phyloP scores from a whole-genome alignment of 2,797 vertebrate genomes.

The Cyclopterus lumpus region DNA sequence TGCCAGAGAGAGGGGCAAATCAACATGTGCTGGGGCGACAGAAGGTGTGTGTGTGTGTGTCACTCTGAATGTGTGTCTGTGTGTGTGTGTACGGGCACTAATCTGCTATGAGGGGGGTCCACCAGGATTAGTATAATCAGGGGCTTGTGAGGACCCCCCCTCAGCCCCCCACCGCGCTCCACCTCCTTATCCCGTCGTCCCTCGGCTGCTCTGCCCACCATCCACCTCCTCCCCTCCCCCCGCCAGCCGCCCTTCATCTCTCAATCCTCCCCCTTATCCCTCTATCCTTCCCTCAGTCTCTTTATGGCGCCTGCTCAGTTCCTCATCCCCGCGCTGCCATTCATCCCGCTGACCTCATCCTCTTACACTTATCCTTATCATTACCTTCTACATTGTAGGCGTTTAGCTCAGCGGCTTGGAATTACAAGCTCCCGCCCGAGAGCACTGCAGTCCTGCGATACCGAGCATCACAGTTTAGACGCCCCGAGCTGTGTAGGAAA shows the following conservation, averaged over 20 bases:
- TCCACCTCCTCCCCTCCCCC: conserved; percentile 27
- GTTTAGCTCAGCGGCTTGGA: conserved; percentile 68
- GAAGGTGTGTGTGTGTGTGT: conserved; percentile 58
- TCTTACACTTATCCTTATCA: conserved; percentile 77
- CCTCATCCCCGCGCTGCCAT: conserved; percentile 52
- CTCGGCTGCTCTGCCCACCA: conserved; percentile 17
- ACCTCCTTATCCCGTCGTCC: conserved; percentile 42
- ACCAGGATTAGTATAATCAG: conserved; percentile 82
- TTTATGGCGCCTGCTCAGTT: conserved; percentile 39
- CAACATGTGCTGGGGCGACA: conserved; percentile 73
- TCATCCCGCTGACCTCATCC: conserved; percentile 73
- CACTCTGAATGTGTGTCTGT: conserved; percentile 2
- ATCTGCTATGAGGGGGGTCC: conserved; percentile 74
- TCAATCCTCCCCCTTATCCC: conserved; percentile 56
- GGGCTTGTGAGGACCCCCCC: conserved; percentile 59
- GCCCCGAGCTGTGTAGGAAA: conserved; percentile 26
- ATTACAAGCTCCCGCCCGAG: conserved; percentile 65
- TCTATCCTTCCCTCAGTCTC: conserved; percentile 64
- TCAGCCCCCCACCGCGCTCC: conserved; percentile 43
- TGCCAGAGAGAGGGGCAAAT: conserved; percentile 64
- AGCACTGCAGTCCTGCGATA: conserved; percentile 54
- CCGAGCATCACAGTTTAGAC: conserved; percentile 53
- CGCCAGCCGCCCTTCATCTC: conserved; percentile 46
- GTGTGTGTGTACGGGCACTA: conserved; percentile 55
- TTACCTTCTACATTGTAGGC: conserved; percentile 71